Evolutionary conservation across 2,888 invertebrate genomes (phyloP), one percentile per base, ranked within the genome.

Genomic region (Andrena chrysosceles): DNA sequence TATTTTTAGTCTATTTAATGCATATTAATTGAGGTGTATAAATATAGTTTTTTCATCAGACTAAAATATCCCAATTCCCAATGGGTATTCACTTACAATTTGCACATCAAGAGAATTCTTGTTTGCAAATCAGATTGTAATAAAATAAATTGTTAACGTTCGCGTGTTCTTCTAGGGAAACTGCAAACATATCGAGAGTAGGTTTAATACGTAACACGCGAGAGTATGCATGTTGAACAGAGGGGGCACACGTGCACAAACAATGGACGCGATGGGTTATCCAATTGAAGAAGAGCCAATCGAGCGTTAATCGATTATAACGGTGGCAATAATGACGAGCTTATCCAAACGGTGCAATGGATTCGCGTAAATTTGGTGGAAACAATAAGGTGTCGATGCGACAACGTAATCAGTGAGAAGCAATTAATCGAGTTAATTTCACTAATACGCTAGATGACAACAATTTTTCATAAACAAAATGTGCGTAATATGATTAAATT

Each of bases 301-400:
- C 70, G 74, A 73, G 74, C 68, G 81, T 80, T 73, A 73, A 81
- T 74, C 81, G 81, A 71, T 81, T 54, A 69, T 54, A 69, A 63
- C 66, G 66, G 63, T 7, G 42, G 42, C 49, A 59, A 82, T 82
- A 80, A 82, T 74, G 74, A 74, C 64, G 71, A 26, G 48, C 20
- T 67, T 52, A 56, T 49, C 62, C 69, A 48, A 71, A 66, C 64
- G 66, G 20, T 10, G 60, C 42, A 31, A 66, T 33, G 42, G 31
- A 20, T 60, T 64, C 29, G 29, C 29, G 52, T 8, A 13, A 42
- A 62, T 67, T 72, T 35, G 35, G 33, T 10, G 26, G 35, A 64
- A 64, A 35, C 52, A 62, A 48, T 48, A 60, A 64, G n/a, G 31
- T 16, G 71, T 23, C 31, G 63, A 63, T n/a, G 13, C 52, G 52